phyloP scores from a whole-genome alignment of 2,888 invertebrate genomes.

The Himalopsyche kuldschensis region DNA sequence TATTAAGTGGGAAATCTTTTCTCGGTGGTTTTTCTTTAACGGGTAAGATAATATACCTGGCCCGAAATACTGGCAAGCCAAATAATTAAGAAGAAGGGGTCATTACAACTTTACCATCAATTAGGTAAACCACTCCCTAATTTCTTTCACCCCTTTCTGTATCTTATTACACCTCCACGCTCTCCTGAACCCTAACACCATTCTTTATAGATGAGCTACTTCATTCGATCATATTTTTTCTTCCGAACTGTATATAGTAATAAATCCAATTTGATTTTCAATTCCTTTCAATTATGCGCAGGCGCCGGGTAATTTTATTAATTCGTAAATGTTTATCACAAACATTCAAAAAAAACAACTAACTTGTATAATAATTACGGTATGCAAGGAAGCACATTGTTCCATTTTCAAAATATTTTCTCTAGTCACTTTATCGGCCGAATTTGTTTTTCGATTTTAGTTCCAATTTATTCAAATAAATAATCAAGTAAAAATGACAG shows the following conservation, averaged over 20 bases:
- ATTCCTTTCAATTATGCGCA: background rate
- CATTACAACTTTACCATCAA: constrained; percentile 1
- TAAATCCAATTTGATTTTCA: too few relatives aligned
- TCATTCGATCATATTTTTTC: too few relatives aligned
- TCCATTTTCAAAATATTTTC: too few relatives aligned
- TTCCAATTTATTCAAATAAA: too few relatives aligned
- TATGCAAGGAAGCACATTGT: too few relatives aligned
- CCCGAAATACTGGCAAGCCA: background rate
- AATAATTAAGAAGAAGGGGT: background rate
- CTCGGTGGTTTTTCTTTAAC: background rate
- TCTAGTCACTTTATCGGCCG: too few relatives aligned
- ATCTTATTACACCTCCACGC: background rate
- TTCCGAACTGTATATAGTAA: too few relatives aligned
- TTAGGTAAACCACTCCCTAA: background rate
- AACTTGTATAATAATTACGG: too few relatives aligned
- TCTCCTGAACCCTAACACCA: background rate
- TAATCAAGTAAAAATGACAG: too few relatives aligned
- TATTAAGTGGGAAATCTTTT: background rate
- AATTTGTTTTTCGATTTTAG: too few relatives aligned
- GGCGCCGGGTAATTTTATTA: background rate
- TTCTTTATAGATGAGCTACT: background rate
- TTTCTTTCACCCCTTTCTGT: background rate
- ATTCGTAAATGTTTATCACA: too few relatives aligned
- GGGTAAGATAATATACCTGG: background rate
- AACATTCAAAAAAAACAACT: too few relatives aligned